Conservation (phyloP, 2,888 invertebrate genomes). For the Selenia dentaria region DNA sequence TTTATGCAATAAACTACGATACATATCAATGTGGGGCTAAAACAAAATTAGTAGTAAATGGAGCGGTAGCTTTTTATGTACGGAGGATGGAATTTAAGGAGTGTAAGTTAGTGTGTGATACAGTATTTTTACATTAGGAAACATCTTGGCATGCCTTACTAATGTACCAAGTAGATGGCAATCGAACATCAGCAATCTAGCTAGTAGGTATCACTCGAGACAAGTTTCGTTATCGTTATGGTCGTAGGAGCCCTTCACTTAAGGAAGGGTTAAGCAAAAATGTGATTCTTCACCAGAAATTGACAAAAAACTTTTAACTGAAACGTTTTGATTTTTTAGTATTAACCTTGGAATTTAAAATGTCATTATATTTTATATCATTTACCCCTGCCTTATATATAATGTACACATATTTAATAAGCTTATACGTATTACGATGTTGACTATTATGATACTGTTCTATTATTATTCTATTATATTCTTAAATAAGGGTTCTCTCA, state of each 20-base stretch:
- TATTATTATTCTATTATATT: constrained; percentile 38
- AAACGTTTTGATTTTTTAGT: constrained; percentile 49
- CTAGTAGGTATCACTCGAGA: constrained; percentile 54
- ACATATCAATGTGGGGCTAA: constrained; percentile 82
- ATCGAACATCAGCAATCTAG: constrained; percentile 41
- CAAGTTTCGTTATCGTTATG: constrained; percentile 42
- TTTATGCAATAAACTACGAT: constrained; percentile 79
- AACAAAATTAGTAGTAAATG: constrained; percentile 60
- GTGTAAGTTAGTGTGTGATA: constrained; percentile 69
- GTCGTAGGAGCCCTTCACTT: constrained; percentile 34
- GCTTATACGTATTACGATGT: constrained; percentile 82
- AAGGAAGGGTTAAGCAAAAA: constrained; percentile 29
- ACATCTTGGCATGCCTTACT: constrained; percentile 76
- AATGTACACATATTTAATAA: constrained; percentile 62
- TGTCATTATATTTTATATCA: constrained; percentile 70
- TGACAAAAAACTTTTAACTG: constrained; percentile 46
- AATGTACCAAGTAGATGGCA: constrained; percentile 52
- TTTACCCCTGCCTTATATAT: constrained; percentile 72
- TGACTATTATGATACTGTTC: constrained; percentile 75
- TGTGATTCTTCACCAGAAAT: constrained; percentile 49
- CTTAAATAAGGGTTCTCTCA: constrained; percentile 50
- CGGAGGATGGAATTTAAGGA: constrained; percentile 53
- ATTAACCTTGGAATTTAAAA: constrained; percentile 53
- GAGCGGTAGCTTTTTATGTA: constrained; percentile 75
- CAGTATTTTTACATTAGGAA: constrained; percentile 73